Evolutionary conservation across 2,797 vertebrate genomes (phyloP).

Genomic region (Pseudomugil gertrudae): DNA sequence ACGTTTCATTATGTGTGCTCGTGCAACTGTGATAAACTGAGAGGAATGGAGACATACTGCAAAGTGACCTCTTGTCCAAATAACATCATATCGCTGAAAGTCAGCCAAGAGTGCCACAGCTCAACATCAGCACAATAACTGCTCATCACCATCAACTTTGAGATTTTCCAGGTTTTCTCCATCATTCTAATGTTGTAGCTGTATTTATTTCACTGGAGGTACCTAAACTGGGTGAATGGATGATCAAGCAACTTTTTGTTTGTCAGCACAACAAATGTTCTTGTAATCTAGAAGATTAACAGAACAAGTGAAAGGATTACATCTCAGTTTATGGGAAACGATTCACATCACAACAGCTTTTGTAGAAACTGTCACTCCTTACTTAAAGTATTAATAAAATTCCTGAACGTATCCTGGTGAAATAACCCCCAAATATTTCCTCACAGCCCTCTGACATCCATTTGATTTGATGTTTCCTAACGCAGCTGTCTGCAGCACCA

Average conservation of each 20-base stretch:
- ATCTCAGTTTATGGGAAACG: slow-evolving; percentile 24
- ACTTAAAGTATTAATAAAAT: background rate
- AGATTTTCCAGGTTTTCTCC: slow-evolving; percentile 57
- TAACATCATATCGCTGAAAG: slow-evolving; percentile 50
- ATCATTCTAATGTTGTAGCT: slow-evolving; percentile 44
- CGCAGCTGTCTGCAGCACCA: background rate
- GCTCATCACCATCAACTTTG: slow-evolving; percentile 58
- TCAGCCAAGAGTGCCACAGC: slow-evolving; percentile 48
- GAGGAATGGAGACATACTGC: slow-evolving; percentile 48
- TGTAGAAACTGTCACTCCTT: slow-evolving; percentile 1
- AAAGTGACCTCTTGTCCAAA: slow-evolving; percentile 60
- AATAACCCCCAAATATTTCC: background rate
- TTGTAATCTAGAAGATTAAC: slow-evolving; percentile 50
- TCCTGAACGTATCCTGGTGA: background rate
- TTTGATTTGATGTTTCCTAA: slow-evolving; percentile 18
- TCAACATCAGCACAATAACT: slow-evolving; percentile 49
- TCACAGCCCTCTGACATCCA: background rate
- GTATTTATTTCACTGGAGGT: slow-evolving; percentile 25
- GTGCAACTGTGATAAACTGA: slow-evolving; percentile 63
- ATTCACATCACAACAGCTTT: slow-evolving; percentile 4
- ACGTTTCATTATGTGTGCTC: slow-evolving; percentile 4
- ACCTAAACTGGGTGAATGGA: slow-evolving; percentile 41
- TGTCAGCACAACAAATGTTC: slow-evolving; percentile 45
- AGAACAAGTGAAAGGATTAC: slow-evolving; percentile 55
- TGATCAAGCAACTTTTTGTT: slow-evolving; percentile 58